A percentile compares a stretch with the other conserved stretches of the same genome.
Conservation (phyloP, 1,140 invertebrate genomes). For the Drosophila sucinea region DNA sequence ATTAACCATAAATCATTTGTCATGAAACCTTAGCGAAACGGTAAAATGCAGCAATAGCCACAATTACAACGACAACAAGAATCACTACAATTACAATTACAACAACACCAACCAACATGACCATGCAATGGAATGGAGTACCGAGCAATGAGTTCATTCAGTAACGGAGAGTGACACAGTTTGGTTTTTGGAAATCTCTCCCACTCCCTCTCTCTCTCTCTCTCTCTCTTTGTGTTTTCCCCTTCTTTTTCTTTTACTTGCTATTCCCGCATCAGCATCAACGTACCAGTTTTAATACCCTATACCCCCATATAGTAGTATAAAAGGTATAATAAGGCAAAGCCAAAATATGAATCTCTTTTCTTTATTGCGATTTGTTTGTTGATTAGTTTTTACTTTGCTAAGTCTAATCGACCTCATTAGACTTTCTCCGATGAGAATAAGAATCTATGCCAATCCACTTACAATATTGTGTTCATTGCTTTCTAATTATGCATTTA, state of each 20-base stretch:
- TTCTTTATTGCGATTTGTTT: too few species aligned
- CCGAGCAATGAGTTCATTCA: not conserved
- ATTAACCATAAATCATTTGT: slow-evolving; percentile 13
- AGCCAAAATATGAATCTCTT: too few species aligned
- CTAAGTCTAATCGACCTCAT: too few species aligned
- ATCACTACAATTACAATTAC: slow-evolving; percentile 1
- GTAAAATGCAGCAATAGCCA: slow-evolving; percentile 38
- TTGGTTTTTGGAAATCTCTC: slow-evolving; percentile 40
- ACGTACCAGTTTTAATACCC: slow-evolving; percentile 51
- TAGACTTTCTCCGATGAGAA: too few species aligned
- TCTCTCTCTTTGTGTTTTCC: not conserved
- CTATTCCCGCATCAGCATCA: slow-evolving; percentile 36
- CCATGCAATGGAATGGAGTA: slow-evolving; percentile 39
- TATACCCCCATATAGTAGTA: not conserved
- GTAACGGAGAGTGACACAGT: slow-evolving; percentile 46
- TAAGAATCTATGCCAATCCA: too few species aligned
- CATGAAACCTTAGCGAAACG: slow-evolving; percentile 24
- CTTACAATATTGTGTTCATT: too few species aligned
- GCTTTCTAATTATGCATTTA: too few species aligned
- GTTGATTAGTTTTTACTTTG: too few species aligned
- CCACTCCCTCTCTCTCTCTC: not conserved
- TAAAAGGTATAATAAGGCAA: not conserved
- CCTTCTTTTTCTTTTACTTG: slow-evolving; percentile 36
- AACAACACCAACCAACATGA: slow-evolving; percentile 32
- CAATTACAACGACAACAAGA: not conserved